Evolutionary conservation across 1,140 invertebrate species (phyloP).

Genomic region (Micrasema longulum): DNA sequence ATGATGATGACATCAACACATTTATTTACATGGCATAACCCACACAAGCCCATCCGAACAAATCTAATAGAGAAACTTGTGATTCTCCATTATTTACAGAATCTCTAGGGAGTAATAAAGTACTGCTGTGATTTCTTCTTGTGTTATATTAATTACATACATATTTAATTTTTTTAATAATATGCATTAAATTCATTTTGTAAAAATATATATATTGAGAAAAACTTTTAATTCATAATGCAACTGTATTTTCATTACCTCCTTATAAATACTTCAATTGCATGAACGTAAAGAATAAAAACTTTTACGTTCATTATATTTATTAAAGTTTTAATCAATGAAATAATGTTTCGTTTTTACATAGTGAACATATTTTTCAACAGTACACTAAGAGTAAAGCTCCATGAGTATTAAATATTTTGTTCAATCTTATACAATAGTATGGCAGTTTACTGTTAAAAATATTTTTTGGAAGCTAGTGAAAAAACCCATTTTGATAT

Average conservation of each 20-base stretch:
- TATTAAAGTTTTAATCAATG: too few species aligned
- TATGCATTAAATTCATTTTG: constrained; percentile 30
- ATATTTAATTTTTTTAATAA: background rate
- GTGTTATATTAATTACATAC: constrained; percentile 19
- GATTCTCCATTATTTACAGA: constrained; percentile 11
- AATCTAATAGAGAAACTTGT: constrained; percentile 1
- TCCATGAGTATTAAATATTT: too few species aligned
- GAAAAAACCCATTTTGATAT: too few species aligned
- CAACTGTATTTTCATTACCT: background rate
- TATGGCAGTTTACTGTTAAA: too few species aligned
- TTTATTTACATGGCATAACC: constrained; percentile 93
- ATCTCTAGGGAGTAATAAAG: constrained; percentile 38
- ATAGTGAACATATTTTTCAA: too few species aligned
- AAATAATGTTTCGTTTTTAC: too few species aligned
- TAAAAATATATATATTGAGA: constrained; percentile 34
- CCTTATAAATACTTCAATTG: background rate
- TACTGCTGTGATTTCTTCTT: constrained; percentile 37
- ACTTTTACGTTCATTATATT: too few species aligned
- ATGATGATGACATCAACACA: constrained; percentile 97
- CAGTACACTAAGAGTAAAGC: too few species aligned
- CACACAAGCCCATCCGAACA: background rate
- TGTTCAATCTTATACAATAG: too few species aligned
- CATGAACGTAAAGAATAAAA: background rate
- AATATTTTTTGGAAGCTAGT: too few species aligned
- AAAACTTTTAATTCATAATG: constrained; percentile 10